Evolutionary conservation across 1,140 invertebrate species (phyloP), one percentile per base, ranked within the genome.

Genomic region (Orchestia grillus): DNA sequence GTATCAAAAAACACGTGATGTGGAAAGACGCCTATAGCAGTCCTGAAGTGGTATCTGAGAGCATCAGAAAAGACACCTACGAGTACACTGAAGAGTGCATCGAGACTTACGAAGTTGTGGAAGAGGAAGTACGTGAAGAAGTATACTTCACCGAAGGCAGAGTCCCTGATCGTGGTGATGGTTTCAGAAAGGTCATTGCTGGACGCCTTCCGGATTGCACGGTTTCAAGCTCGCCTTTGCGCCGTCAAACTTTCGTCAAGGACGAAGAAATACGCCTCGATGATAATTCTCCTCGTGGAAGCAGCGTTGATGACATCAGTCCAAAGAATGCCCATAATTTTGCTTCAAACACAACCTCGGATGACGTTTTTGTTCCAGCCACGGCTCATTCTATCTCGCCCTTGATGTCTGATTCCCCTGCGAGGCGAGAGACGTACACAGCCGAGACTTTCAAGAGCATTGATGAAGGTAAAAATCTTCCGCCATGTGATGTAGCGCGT

Each of bases 191-290:
- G 41, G n/a, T 94, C 40, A 28, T 94, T 23, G 92, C 92, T 47
- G 92, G 92, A 8, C 92, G 92, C 44, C 92, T 94, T 11, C 92
- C 92, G 16, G 92, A 94, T 4, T 94, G 92, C 44, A 94, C 92
- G 6, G 92, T 94, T 44, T 19, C 43, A 11, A 45, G 43, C 43
- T 94, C 92, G 0, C 95, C 95, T 88, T 53, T 53, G 11, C 57
- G 95, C 23, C 57, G 95, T 28, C 95, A 95, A 53, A 95, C 95
- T 53, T 94, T 94, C 40, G 92, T 94, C 11, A 94, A 94, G 44
- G 44, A 23, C 0, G 92, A 94, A 1, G 44, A 40, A n/a, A n/a
- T n/a, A 44, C 19, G 19, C 47, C 47, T 53, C 47, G 47, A 42
- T 90, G n/a, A 90, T 90, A 36, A 43, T 41, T 90, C 88, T 90